Conservation (phyloP, 2,797 vertebrate species). For the Pelobates cultripes region DNA sequence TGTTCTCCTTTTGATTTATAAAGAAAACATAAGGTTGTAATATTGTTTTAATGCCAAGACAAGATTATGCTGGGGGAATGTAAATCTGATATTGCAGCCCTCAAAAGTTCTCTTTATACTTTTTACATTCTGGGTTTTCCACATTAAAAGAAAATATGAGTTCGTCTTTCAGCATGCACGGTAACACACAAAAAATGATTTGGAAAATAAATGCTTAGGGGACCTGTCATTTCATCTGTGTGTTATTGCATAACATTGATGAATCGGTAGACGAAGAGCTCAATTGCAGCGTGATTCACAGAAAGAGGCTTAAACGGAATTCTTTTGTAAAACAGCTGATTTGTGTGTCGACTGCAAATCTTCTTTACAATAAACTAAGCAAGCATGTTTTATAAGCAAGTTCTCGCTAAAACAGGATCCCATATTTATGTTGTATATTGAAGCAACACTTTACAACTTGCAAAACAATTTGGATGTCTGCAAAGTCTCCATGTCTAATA, state of each 20-base stretch:
- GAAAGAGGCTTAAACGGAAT: constrained; percentile 30
- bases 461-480: constrained; percentile 61
- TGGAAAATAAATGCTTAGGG: constrained; percentile 52
- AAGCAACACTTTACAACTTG: constrained; percentile 54
- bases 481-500: constrained; percentile 58
- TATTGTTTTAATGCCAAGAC: constrained; percentile 59
- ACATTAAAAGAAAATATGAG: constrained; percentile 52
- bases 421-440: constrained; percentile 63
- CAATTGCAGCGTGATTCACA: constrained; percentile 34
- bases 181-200: constrained; percentile 35
- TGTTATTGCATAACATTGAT: constrained; percentile 45
- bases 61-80: constrained; percentile 59
- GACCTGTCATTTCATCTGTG: constrained; percentile 44
- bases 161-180: constrained; percentile 47
- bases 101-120: constrained; percentile 23
- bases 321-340: constrained; percentile 54
- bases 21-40: constrained; percentile 66
- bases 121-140: constrained; percentile 57
- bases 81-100: constrained; percentile 50
- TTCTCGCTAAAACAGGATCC: constrained; percentile 54
- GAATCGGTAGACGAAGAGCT: constrained; percentile 49
- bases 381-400: constrained; percentile 54
- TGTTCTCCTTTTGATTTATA: constrained; percentile 63
- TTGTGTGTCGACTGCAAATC: constrained; percentile 55
- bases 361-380: constrained; percentile 53